Evolutionary conservation across 2,113 vertebrate genomes (phyloP), one percentile per base, ranked within the genome.

Genomic region (rat (Rattus norvegicus)): DNA sequence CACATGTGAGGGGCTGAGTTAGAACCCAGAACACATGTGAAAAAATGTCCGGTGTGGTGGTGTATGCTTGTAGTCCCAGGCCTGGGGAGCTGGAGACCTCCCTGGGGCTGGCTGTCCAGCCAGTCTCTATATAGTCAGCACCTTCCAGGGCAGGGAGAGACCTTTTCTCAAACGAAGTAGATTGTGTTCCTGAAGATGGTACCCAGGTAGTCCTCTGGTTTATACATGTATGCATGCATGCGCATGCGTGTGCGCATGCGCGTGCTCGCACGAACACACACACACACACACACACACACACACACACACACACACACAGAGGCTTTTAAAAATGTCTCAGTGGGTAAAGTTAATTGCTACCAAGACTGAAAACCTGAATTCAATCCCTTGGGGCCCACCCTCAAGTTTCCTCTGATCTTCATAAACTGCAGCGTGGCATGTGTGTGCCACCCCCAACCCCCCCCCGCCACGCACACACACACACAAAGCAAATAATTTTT

Each of bases 201-300:
- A 70, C 47, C 65, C 28, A 24, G 28, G 28, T 52, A 69, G 5
- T 28, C 56, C 56, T 43, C n/a, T 28, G 56, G 24, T 5, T 84
- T 39, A 49, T 28, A 52, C 4, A 20, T 47, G n/a, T 20, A 14
- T 19, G 4, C 0, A 9, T 2, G 8, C 1, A 16, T 1, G 6
- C 13, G 43, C 56, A 14, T 1, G 20, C 7, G 6, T 14, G 11
- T 1, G 5, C 3, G 19, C n/a, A 85, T 13, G 30, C 5, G 39
- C 9, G 14, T 22, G 28, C 1, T 7, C 7, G 33, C 8, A 33
- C 49, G 10, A 7, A 33, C 76, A 33, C 7, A 52, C 28, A 36
- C 16, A 79, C 10, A 49, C 5, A 16, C 43, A 28, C 5, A 49
- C 22, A 26, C 12, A 72, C 70, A 70, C 67, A 33, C 36, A n/a